These are phyloP conservation scores for Phalera bucephala DNA, from an alignment of 2,888 invertebrate species.

Conservation along the genomic window DNA sequence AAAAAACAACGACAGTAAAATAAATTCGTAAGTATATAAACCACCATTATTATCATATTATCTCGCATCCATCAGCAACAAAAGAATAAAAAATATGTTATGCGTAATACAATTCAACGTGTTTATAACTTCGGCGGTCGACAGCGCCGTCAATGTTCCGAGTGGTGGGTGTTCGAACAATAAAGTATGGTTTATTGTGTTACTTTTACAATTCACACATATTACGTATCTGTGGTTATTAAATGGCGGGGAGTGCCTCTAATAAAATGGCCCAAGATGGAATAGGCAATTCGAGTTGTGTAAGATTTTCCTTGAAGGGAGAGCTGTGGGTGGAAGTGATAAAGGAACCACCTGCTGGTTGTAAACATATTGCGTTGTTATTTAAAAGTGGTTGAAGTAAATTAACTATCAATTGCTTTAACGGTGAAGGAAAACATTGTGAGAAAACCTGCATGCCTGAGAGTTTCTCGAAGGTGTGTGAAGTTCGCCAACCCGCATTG, in stretches of 20 bases:
- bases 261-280: background rate
- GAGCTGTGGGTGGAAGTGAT: background rate
- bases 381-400: no score
- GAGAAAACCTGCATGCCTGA: no score
- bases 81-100: conserved; percentile 28
- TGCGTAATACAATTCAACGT: conserved; percentile 25
- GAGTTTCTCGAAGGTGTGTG: no score
- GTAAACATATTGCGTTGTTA: background rate
- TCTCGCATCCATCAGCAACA: conserved; percentile 29
- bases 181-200: conserved; percentile 9
- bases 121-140: conserved; percentile 23
- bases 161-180: conserved; percentile 16
- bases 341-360: background rate
- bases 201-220: conserved; percentile 23
- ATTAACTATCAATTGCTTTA: no score
- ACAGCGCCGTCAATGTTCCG: conserved; percentile 11
- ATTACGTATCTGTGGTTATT: conserved; percentile 20
- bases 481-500: no score
- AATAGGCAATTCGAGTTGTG: background rate
- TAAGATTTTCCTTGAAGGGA: background rate
- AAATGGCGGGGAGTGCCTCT: background rate
- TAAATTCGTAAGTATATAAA: conserved; percentile 30
- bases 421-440: no score
- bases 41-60: conserved; percentile 30
- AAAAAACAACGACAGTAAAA: conserved; percentile 18